Evolutionary conservation across 2,888 invertebrate genomes (phyloP).

Genomic region (Tetragonisca angustula): DNA sequence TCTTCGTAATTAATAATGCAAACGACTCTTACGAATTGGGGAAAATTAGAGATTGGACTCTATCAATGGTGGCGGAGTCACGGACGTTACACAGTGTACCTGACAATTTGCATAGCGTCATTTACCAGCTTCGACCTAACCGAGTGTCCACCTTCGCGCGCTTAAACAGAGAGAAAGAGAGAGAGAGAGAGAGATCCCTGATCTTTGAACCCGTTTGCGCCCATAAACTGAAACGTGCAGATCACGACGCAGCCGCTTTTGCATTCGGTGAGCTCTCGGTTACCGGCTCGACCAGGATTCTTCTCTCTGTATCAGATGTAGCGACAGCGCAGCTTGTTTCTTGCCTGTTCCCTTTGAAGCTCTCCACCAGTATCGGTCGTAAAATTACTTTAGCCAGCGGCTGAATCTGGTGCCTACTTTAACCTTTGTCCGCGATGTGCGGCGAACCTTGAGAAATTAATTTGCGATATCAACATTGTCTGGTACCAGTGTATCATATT

Average conservation of each 20-base stretch:
- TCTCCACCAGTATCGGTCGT: constrained; percentile 10
- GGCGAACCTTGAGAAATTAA: neutral
- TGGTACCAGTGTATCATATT: neutral
- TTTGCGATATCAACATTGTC: neutral
- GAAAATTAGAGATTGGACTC: constrained; percentile 8
- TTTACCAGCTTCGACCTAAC: constrained; percentile 45
- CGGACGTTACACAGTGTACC: constrained; percentile 57
- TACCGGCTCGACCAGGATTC: constrained; percentile 14
- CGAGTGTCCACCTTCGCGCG: constrained; percentile 45
- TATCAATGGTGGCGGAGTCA: constrained; percentile 62
- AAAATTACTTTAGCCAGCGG: constrained; percentile 4
- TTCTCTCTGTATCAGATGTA: constrained; percentile 40
- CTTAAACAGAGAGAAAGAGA: neutral
- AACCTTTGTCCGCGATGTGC: neutral
- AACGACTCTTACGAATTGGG: constrained; percentile 59
- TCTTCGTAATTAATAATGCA: constrained; percentile 71
- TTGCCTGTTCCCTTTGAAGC: constrained; percentile 22
- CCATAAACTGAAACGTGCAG: constrained; percentile 60
- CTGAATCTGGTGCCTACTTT: neutral
- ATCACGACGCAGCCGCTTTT: constrained; percentile 35
- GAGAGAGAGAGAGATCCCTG: constrained; percentile 51
- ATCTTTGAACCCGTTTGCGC: constrained; percentile 52
- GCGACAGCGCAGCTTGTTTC: constrained; percentile 3
- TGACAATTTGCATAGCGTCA: constrained; percentile 65
- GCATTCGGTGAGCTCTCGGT: constrained; percentile 12